Conservation (phyloP, 2,113 vertebrate species). For the Ctenodactylus gundi region DNA sequence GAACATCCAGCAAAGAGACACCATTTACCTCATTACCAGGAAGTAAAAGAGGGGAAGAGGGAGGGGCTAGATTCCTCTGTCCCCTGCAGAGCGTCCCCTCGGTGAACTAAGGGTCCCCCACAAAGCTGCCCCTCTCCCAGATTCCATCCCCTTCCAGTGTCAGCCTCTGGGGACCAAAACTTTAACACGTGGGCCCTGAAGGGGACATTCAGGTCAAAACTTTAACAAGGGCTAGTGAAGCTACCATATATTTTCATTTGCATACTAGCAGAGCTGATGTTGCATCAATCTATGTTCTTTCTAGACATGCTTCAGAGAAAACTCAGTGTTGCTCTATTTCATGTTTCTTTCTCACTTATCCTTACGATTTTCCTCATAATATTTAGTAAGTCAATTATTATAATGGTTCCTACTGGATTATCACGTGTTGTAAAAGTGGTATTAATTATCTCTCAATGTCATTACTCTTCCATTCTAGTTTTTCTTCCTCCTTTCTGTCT, state of each 20-base stretch:
- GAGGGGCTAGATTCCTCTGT: too few species aligned
- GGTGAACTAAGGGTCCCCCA: not conserved
- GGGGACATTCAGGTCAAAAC: not conserved
- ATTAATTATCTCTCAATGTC: not conserved
- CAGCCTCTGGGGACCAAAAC: not conserved
- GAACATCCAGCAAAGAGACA: not conserved
- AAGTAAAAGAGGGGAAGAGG: not conserved
- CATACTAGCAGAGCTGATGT: not conserved
- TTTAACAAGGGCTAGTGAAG: not conserved
- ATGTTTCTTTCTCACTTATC: not conserved
- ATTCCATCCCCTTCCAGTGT: not conserved
- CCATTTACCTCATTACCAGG: not conserved
- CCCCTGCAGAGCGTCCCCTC: not conserved
- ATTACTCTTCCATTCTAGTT: slow-evolving; percentile 6
- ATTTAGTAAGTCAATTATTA: slow-evolving; percentile 23
- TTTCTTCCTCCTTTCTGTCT: not conserved
- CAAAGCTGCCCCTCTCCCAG: not conserved
- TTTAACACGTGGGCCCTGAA: not conserved
- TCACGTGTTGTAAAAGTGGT: not conserved
- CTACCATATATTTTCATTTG: not conserved
- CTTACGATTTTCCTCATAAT: not conserved
- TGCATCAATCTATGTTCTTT: not conserved
- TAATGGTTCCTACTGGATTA: not conserved
- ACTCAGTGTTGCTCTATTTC: not conserved
- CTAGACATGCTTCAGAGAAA: slow-evolving; percentile 1